Conservation (phyloP, 2,113 vertebrate species). For the Mus musculus region GRCm39 chr13:77219501-77220000, state of each 20-base stretch:
- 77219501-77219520: too few species aligned
- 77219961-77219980: slow-evolving; percentile 14
- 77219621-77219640: slow-evolving; percentile 21
- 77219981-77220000: slow-evolving; percentile 4
- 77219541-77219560: too few species aligned
- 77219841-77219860: background rate
- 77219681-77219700: slow-evolving; percentile 42
- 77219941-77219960: background rate
- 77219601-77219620: too few species aligned
- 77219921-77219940: background rate
- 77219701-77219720: slow-evolving; percentile 44
- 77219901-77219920: slow-evolving; percentile 9
- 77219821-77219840: slow-evolving; percentile 15
- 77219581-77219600: too few species aligned
- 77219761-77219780: background rate
- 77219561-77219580: too few species aligned
- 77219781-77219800: slow-evolving; percentile 10
- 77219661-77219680: slow-evolving; percentile 29
- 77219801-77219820: slow-evolving; percentile 53
- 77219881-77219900: slow-evolving; percentile 10
- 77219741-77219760: slow-evolving; percentile 49
- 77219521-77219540: too few species aligned
- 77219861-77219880: slow-evolving; percentile 23
- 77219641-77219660: slow-evolving; percentile 17
- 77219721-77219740: slow-evolving; percentile 41